Evolutionary conservation across 2,797 vertebrate species (phyloP), one percentile per base, ranked within the genome.

Genomic region (Brachyalestes nurse): DNA sequence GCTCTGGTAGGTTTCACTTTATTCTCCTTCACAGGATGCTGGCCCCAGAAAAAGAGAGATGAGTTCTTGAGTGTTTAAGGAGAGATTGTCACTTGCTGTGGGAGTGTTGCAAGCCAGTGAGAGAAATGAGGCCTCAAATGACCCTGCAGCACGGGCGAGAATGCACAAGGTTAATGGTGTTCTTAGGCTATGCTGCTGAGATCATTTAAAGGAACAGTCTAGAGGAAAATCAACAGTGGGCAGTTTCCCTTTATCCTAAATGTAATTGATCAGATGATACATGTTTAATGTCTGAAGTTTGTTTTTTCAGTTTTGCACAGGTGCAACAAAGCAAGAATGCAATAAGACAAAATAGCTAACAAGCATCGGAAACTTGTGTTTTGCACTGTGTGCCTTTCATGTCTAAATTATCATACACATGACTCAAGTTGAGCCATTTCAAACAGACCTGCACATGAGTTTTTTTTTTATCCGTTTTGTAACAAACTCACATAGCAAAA

Each of bases 41-140:
- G 9, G 62, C 38, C 49, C 6, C 10, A 79, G 40, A 57, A 74
- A 78, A 81, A 61, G 28, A 42, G 47, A 82, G 49, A 77, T 49
- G 49, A 67, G 64, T 65, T 76, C 57, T 75, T 78, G 80, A 78
- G 79, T 81, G 55, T 49, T 19, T 40, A 77, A 75, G 83, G 78
- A 78, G 72, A 78, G 53, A 75, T 7, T 65, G 25, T 67, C 72
- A 58, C 38, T 74, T 58, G 72, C 34, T 25, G 49, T 19, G 49
- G 34, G 55, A n/a, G 55, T 45, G 19, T 9, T 13, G 53, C 10
- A 58, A 42, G 53, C 2, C 19, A 58, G 6, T 16, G 13, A 42
- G 72, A 42, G 34, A 60, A 74, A 38, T 40, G 51, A 40, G 28
- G 53, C n/a, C 70, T 72, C 28, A 57, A 38, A 57, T 72, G 70